phyloP scores from a whole-genome alignment of 1,140 invertebrate genomes.

The Aphis craccivora region DNA sequence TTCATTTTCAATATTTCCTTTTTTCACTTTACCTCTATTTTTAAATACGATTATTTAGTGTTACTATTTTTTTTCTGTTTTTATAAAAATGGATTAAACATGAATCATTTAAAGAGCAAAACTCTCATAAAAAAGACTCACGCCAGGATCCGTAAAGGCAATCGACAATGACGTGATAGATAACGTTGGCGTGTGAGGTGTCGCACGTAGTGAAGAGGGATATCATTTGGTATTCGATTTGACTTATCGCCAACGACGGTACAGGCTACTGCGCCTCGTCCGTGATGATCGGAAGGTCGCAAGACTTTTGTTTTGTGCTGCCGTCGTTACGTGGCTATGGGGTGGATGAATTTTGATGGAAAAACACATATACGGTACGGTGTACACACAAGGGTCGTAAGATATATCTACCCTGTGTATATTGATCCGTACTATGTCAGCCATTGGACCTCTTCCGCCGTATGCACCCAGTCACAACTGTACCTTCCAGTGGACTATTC shows the following conservation, averaged over 20 bases:
- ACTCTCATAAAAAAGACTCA: not conserved
- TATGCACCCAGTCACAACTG: not conserved
- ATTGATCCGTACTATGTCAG: slow-evolving; percentile 43
- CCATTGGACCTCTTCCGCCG: not conserved
- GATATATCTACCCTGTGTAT: slow-evolving; percentile 21
- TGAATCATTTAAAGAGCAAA: not conserved
- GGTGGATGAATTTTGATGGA: not conserved
- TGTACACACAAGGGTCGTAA: not conserved
- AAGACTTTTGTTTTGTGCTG: not conserved
- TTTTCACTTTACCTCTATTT: not conserved
- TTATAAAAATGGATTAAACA: not conserved
- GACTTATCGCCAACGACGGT: not conserved
- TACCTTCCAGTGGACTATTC: not conserved
- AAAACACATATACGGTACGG: not conserved
- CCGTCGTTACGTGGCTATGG: not conserved
- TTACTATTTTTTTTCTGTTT: not conserved
- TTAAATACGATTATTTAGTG: not conserved
- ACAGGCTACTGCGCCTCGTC: not conserved
- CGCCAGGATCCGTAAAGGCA: not conserved
- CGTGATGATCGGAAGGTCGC: not conserved
- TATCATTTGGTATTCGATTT: not conserved
- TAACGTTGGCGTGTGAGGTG: too few relatives aligned
- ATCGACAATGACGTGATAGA: not conserved
- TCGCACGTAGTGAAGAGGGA: not conserved
- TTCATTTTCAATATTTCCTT: not conserved